Evolutionary conservation across 2,113 vertebrate species (phyloP).

Genomic region (Phainopepla nitens): DNA sequence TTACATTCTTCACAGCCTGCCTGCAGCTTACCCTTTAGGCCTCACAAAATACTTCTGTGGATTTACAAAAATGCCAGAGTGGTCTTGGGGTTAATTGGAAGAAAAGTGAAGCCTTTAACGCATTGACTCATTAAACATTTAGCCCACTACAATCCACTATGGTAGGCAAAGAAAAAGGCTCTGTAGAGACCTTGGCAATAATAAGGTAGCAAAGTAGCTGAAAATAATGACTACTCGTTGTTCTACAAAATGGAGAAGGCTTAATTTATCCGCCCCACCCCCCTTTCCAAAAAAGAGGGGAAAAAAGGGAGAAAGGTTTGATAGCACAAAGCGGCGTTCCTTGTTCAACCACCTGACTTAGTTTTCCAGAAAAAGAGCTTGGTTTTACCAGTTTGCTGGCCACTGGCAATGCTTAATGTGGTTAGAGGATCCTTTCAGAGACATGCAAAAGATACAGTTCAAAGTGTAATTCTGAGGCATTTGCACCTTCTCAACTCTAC

Average conservation of each 20-base stretch:
- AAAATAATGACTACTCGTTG: slow-evolving; percentile 66
- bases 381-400: slow-evolving; percentile 16
- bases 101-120: slow-evolving; percentile 89
- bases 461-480: background rate
- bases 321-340: slow-evolving; percentile 52
- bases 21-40: slow-evolving; percentile 90
- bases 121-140: slow-evolving; percentile 93
- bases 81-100: slow-evolving; percentile 95
- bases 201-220: slow-evolving; percentile 70
- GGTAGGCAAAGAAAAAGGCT: slow-evolving; percentile 71
- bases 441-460: background rate
- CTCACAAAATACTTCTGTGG: slow-evolving; percentile 90
- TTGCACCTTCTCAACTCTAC: background rate
- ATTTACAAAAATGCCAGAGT: slow-evolving; percentile 92
- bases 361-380: background rate
- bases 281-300: background rate
- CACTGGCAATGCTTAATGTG: background rate
- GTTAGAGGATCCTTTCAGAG: background rate
- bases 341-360: slow-evolving; percentile 6
- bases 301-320: slow-evolving; percentile 18
- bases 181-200: slow-evolving; percentile 71
- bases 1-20: slow-evolving; percentile 86
- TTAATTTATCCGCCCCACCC: slow-evolving; percentile 50
- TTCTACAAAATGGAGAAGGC: slow-evolving; percentile 70
- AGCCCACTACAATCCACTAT: slow-evolving; percentile 78